Percentiles rank a stretch among this genome's conserved stretches.
Evolutionary conservation across 1,140 invertebrate species (phyloP).

Genomic region (Dreissena rostriformis): DNA sequence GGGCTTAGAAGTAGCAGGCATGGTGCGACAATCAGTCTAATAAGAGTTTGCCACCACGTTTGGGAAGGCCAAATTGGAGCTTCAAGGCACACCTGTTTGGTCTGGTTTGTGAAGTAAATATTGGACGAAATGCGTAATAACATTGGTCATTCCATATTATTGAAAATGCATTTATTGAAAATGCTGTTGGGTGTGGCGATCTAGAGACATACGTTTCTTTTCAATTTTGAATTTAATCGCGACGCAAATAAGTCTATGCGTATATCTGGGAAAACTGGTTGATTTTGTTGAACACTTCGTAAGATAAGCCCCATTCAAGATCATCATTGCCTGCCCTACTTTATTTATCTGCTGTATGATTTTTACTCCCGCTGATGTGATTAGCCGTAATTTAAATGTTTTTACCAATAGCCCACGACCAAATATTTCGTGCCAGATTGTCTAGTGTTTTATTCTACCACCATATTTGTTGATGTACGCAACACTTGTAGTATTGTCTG

Average conservation of each 20-base stretch:
- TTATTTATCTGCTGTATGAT: neutral
- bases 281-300: neutral
- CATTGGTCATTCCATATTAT: neutral
- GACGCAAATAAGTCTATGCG: neutral
- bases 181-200: neutral
- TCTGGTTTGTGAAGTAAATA: neutral
- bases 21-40: neutral
- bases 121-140: neutral
- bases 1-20: neutral
- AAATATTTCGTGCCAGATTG: neutral
- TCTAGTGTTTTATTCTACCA: constrained; percentile 2
- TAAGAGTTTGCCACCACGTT: neutral
- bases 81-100: neutral
- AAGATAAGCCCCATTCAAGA: neutral
- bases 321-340: neutral
- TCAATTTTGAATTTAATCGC: constrained; percentile 10
- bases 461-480: constrained; percentile 13
- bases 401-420: neutral
- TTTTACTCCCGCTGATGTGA: neutral
- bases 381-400: neutral
- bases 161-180: neutral
- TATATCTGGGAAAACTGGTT: neutral
- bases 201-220: neutral
- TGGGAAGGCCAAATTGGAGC: neutral
- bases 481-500: constrained; percentile 18